Evolutionary conservation across 2,113 vertebrate genomes (phyloP), one percentile per base, ranked within the genome.

Genomic region (human (Homo sapiens)): DNA sequence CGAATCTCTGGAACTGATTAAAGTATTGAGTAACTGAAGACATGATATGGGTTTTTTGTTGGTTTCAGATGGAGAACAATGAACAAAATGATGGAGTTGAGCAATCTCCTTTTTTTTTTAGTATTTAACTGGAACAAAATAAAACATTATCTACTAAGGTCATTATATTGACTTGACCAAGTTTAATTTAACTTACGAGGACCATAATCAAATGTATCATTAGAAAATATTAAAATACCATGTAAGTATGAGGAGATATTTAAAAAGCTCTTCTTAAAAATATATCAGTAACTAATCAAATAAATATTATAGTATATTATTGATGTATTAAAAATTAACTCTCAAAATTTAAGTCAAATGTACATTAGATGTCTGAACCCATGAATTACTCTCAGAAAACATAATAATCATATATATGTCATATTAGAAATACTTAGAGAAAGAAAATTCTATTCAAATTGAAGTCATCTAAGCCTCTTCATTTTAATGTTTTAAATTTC

Each of bases 1-100:
- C 89, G 57, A 79, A 84, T 83, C 50, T 91, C 70, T 86, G 61
- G 25, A 94, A 89, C 27, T 86, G 55, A 91, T 85, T 93, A 68
- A 82, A 59, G 7, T 32, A 90, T 64, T 52, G 35, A 93, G 89
- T 92, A 81, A 80, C 82, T 79, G 66, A 92, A 55, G 27, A 84
- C 6, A 23, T 45, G 11, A 3, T 57, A 43, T 9, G 16, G 9
- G 12, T 75, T 84, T 89, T 55, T 25, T 78, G 18, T 57, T 80
- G 35, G 17, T 59, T 94, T 96, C n/a, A 84, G 68, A 66, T 59
- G 13, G 8, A 89, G 1, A 76, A 18, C 48, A 80, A 61, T 45
- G 16, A 89, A 52, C 10, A 84, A 96, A 89, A 64, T 38, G 45
- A 55, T 88, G 35, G 40, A 83, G 78, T 79, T 12, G 45, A 79